Base-by-base conservation (phyloP, 2,888 invertebrate genomes). In the Xanthia icteritia region DNA sequence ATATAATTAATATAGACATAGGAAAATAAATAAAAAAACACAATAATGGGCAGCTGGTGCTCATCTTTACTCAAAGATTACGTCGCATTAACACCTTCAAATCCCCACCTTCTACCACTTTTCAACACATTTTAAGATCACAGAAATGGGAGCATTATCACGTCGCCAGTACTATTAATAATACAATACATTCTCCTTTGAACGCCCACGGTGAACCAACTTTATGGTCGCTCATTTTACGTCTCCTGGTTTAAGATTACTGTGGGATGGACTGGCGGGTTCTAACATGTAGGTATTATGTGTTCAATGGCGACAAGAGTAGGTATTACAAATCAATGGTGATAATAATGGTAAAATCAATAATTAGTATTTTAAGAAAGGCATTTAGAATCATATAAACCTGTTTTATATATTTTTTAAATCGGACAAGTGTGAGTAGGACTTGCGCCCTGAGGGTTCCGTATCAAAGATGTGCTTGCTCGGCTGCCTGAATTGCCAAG, bases 171-270 rank as follows among this genome's bases (percentile, higher is more conserved):
- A 3, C 60, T 39, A 76, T 81, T 76, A 75, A 71, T 63, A 81
- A 60, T 39, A 72, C 23, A 76, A 48, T 39, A 69, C 58, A 71
- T 27, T 13, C 48, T 61, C 76, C 27, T 72, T 69, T 76, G 72
- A 27, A 68, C 68, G 31, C 81, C 81, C 64, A 81, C 72, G 65
- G 17, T 23, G n/a, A 36, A 65, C 36, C 39, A 42, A 69, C 31
- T 56, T 66, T 73, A 77, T n/a, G 67, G 63, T 36, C n/a, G 9
- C 51, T 54, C 64, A 80, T 68, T 80, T 76, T 70, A 76, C 61
- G 39, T 70, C 54, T 45, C 64, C 27, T n/a, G 23, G 27, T 73
- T 58, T 36, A 58, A 27, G 23, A 58, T 45, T 42, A 78, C 17
- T n/a, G 45, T 42, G 45, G 39, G 45, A 67, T 56, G 66, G 15